Evolutionary conservation across 2,113 vertebrate genomes (phyloP).

Genomic region (Aix galericulata): DNA sequence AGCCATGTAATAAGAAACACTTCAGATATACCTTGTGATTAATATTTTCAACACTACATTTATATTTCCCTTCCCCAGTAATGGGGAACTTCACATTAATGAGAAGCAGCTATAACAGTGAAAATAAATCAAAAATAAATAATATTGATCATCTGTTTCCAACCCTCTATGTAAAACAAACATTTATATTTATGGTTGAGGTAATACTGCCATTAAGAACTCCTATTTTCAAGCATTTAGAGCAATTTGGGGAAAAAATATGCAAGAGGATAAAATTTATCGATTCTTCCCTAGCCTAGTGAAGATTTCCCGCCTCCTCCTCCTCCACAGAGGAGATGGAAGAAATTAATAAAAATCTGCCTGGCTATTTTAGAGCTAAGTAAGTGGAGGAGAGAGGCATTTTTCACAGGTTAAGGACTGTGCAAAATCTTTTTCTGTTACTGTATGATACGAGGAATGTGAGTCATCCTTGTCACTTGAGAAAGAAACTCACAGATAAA

Average conservation of each 20-base stretch:
- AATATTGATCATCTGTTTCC: not conserved
- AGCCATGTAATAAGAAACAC: not conserved
- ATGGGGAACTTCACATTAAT: not conserved
- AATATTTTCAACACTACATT: not conserved
- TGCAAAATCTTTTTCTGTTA: constrained; percentile 35
- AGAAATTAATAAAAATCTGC: constrained; percentile 28
- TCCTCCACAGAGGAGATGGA: not conserved
- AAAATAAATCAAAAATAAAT: constrained; percentile 1
- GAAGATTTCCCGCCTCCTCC: not conserved
- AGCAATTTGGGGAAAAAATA: not conserved
- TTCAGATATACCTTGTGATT: not conserved
- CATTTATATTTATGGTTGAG: not conserved
- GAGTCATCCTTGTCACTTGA: constrained; percentile 44
- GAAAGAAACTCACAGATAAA: constrained; percentile 23
- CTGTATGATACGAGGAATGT: constrained; percentile 4
- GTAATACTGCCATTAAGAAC: not conserved
- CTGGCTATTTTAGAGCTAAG: constrained; percentile 26
- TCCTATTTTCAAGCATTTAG: not conserved
- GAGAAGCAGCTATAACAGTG: not conserved
- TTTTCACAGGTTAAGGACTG: constrained; percentile 31
- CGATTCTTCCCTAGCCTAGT: not conserved
- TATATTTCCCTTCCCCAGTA: not conserved
- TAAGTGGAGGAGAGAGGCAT: not conserved
- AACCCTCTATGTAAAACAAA: not conserved
- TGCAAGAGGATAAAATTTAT: not conserved